Evolutionary conservation across 1,140 invertebrate species (phyloP), one percentile per base, ranked within the genome.

Genomic region (Drosophila fuyamai): DNA sequence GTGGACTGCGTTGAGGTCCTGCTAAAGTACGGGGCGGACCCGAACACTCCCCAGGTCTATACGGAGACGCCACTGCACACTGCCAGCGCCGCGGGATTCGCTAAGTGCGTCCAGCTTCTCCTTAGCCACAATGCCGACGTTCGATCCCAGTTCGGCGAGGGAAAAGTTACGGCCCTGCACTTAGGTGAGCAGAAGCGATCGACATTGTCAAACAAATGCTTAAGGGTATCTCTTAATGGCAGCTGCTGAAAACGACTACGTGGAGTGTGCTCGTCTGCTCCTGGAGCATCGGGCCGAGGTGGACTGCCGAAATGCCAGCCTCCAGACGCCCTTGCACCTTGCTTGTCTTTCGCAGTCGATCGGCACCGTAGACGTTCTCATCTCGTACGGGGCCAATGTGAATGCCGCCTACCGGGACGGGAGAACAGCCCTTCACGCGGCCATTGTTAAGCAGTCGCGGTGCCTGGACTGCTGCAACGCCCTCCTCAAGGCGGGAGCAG

Each of bases 61-160:
- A 97, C 95, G 5, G 96, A 97, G 93, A 97, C 97, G 0, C 96
- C 97, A 0, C 90, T 98, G 5, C 97, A 97, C 73, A 95, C 97
- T 4, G 96, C 97, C 9, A 95, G 96, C 14, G 94, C 95, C 47
- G 92, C 96, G 36, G 97, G 97, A 9, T 95, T 95, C 32, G 93
- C 94, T 0, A 93, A 93, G 54, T 96, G 96, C 81, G 93, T 96
- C 5, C 94, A 95, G 81, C 81, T 97, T 16, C 92, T 97, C 2
- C 92, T 97, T 32, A 93, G 93, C 54, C 93, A 96, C 65, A 96
- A 96, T 16, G 96, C 96, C 4, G 96, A 97, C 78, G 95, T 96
- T 2, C 93, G 95, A 35, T 95, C 96, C 0, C 95, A 96, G 61
- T 94, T 95, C 46, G 96, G 96, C 0, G 82, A 93, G 9, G 94